phyloP scores from a whole-genome alignment of 1,140 invertebrate species.

The Meloidogyne hapla region DNA sequence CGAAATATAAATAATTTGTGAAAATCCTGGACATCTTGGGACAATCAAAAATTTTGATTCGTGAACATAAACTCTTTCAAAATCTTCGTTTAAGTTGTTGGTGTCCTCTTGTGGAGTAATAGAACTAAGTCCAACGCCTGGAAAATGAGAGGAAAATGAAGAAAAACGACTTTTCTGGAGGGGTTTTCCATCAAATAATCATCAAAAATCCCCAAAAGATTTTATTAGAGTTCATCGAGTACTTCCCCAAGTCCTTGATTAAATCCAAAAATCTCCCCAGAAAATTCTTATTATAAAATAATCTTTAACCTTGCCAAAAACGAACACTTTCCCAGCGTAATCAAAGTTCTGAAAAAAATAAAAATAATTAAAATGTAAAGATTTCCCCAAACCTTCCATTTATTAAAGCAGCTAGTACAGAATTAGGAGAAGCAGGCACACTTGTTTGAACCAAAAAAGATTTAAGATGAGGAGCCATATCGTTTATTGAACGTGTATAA shows the following conservation, averaged over 20 bases:
- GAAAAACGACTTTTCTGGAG: too few relatives aligned
- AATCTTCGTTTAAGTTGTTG: too few relatives aligned
- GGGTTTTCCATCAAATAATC: too few relatives aligned
- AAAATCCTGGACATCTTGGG: conserved; percentile 13
- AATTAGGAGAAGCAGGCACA: conserved; percentile 19
- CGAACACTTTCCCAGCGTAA: conserved; percentile 1
- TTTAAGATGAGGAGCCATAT: conserved; percentile 17
- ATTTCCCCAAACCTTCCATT: conserved; percentile 2
- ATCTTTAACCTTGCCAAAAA: conserved; percentile 20
- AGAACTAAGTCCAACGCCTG: too few relatives aligned
- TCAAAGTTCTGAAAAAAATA: conserved; percentile 10
- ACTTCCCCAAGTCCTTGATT: too few relatives aligned
- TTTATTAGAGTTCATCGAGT: too few relatives aligned
- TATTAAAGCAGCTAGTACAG: conserved; percentile 9
- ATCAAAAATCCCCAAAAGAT: too few relatives aligned
- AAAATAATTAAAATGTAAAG: background rate
- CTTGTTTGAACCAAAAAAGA: conserved; percentile 11
- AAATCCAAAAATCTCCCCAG: too few relatives aligned
- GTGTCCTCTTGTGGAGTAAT: too few relatives aligned
- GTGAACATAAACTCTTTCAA: conserved; percentile 13
- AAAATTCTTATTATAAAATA: too few relatives aligned
- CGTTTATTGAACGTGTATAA: conserved; percentile 20
- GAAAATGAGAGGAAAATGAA: too few relatives aligned
- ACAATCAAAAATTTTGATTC: conserved; percentile 22
- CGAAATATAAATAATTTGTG: conserved; percentile 21